Conservation (phyloP, 2,888 invertebrate genomes). For the Zhuqinia jingwanae region DNA sequence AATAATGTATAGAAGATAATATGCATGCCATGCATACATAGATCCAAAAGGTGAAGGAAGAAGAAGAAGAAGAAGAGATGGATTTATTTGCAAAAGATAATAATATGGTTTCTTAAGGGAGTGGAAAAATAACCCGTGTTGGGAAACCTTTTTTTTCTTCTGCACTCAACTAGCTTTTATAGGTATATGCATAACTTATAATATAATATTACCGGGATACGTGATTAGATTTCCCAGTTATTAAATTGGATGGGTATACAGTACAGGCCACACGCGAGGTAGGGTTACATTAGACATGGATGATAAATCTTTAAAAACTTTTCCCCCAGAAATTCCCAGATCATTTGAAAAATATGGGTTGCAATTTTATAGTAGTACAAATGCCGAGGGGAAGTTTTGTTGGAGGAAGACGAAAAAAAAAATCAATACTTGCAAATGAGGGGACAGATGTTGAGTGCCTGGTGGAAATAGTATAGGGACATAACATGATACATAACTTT, state of each 20-base stretch:
- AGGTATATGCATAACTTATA: too few relatives aligned
- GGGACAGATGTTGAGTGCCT: slow-evolving; percentile 37
- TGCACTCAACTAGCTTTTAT: too few relatives aligned
- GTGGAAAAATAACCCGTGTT: not conserved
- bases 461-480: too few relatives aligned
- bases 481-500: slow-evolving; percentile 39
- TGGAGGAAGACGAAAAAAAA: not conserved
- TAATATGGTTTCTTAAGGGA: not conserved
- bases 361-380: not conserved
- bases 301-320: not conserved
- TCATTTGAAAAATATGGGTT: not conserved
- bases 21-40: too few relatives aligned
- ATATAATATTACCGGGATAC: too few relatives aligned
- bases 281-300: too few relatives aligned
- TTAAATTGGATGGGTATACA: too few relatives aligned
- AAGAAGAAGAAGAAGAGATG: not conserved
- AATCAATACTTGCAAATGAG: slow-evolving; percentile 36
- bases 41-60: not conserved
- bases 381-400: not conserved
- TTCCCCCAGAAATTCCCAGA: too few relatives aligned
- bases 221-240: too few relatives aligned
- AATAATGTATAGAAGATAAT: too few relatives aligned
- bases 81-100: slow-evolving; percentile 20
- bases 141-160: not conserved
- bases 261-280: too few relatives aligned